These are phyloP conservation scores for Acyrthosiphon pisum DNA, from an alignment of 1,140 invertebrate genomes.

Conservation along the genomic window DNA sequence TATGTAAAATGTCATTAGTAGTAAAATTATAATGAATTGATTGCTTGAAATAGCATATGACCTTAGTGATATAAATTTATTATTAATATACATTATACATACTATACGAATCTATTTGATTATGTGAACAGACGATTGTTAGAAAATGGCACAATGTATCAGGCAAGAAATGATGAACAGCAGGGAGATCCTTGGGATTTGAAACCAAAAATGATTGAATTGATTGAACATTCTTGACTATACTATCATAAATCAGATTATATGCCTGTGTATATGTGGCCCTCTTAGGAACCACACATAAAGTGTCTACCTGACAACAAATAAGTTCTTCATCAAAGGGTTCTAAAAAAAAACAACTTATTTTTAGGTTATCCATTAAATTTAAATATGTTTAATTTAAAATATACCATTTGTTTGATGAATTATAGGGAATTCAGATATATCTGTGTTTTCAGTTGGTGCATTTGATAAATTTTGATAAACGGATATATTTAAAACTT, in stretches of 20 bases:
- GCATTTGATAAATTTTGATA: slow-evolving; percentile 49
- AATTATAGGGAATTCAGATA: slow-evolving; percentile 47
- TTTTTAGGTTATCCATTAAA: not conserved
- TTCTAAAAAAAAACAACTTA: slow-evolving; percentile 2
- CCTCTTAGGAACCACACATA: slow-evolving; percentile 17
- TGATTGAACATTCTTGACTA: slow-evolving; percentile 28
- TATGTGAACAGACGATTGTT: slow-evolving; percentile 53
- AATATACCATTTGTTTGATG: slow-evolving; percentile 42
- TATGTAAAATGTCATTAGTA: not conserved
- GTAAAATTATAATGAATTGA: not conserved
- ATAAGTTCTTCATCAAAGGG: slow-evolving; percentile 40
- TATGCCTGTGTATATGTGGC: slow-evolving; percentile 9
- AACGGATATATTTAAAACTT: slow-evolving; percentile 46
- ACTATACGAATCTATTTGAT: slow-evolving; percentile 52
- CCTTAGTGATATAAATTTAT: not conserved
- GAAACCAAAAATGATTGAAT: slow-evolving; percentile 46
- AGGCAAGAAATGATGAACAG: slow-evolving; percentile 51
- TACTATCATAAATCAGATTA: slow-evolving; percentile 1
- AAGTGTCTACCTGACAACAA: slow-evolving; percentile 34
- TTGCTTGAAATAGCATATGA: not conserved
- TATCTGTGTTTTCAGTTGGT: not conserved
- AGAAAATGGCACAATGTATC: slow-evolving; percentile 41
- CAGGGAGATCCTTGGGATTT: slow-evolving; percentile 25
- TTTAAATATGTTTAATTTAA: not conserved
- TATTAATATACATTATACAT: slow-evolving; percentile 32